Conservation (phyloP, 2,888 invertebrate species). For the Sesamia inferens region DNA sequence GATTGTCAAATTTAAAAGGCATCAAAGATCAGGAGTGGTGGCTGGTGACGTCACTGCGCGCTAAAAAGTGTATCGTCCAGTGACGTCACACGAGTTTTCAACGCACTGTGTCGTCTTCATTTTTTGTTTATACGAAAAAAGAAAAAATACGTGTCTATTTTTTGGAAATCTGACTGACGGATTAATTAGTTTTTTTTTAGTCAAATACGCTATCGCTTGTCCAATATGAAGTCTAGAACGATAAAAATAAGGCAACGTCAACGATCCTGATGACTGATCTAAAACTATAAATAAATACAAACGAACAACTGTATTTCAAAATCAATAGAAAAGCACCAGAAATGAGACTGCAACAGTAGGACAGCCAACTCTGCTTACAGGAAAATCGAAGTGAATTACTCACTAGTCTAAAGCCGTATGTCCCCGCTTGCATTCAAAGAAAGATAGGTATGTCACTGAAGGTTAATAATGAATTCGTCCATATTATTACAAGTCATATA, state of each 20-base stretch:
- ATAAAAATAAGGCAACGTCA: not conserved
- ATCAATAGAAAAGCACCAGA: not conserved
- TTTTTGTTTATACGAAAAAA: no score
- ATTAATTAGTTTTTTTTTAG: no score
- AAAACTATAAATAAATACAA: not conserved
- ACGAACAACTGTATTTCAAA: not conserved
- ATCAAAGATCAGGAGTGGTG: no score
- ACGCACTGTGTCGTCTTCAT: no score
- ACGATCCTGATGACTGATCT: not conserved
- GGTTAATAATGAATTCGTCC: not conserved
- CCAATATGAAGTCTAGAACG: not conserved
- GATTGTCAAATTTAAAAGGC: no score
- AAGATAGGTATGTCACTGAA: conserved; percentile 11
- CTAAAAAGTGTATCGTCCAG: no score
- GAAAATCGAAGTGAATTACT: conserved; percentile 53
- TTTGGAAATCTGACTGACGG: no score
- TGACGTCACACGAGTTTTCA: no score
- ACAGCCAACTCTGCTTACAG: not conserved
- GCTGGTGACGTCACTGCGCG: no score
- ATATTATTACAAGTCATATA: not conserved
- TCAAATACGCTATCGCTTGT: not conserved
- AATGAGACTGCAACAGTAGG: conserved; percentile 1
- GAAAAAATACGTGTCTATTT: no score
- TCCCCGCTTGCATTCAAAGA: conserved; percentile 35
- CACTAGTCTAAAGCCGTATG: conserved; percentile 22